Percentiles rank a stretch among this genome's conserved stretches.
Conservation (phyloP, 1,140 invertebrate species). For the Homalodisca vitripennis region DNA sequence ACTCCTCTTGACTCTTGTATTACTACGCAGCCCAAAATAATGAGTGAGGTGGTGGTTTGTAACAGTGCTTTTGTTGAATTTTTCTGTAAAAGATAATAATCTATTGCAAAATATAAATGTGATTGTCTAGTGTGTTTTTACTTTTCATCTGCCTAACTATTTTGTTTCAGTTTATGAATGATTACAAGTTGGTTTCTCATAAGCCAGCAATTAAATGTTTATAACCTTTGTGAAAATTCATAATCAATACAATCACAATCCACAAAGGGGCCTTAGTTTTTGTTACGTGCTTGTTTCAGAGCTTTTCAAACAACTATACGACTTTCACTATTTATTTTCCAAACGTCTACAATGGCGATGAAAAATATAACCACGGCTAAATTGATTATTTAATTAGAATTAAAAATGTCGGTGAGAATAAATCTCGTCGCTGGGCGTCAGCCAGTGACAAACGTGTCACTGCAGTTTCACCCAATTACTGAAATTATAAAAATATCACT, state of each 20-base stretch:
- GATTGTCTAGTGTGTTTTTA: background rate
- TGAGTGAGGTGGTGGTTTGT: background rate
- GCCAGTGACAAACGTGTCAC: too few species aligned
- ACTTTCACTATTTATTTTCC: too few species aligned
- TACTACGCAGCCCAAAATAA: conserved; percentile 16
- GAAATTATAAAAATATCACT: too few species aligned
- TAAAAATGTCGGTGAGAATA: too few species aligned
- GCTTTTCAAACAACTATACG: too few species aligned
- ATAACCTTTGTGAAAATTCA: background rate
- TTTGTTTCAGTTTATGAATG: background rate
- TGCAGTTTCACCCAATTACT: too few species aligned
- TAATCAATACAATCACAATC: conserved; percentile 15
- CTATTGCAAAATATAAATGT: background rate
- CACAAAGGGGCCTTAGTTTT: too few species aligned
- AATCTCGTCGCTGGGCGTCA: too few species aligned
- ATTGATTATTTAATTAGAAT: too few species aligned
- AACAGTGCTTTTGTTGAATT: background rate
- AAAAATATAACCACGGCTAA: too few species aligned
- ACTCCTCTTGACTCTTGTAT: background rate
- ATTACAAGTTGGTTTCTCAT: background rate
- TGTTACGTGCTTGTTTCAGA: too few species aligned
- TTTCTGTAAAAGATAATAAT: background rate
- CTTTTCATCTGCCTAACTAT: background rate
- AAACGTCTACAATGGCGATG: too few species aligned
- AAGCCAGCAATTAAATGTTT: background rate